Evolutionary conservation across 2,113 vertebrate species (phyloP).

Genomic region (Mus pahari): DNA sequence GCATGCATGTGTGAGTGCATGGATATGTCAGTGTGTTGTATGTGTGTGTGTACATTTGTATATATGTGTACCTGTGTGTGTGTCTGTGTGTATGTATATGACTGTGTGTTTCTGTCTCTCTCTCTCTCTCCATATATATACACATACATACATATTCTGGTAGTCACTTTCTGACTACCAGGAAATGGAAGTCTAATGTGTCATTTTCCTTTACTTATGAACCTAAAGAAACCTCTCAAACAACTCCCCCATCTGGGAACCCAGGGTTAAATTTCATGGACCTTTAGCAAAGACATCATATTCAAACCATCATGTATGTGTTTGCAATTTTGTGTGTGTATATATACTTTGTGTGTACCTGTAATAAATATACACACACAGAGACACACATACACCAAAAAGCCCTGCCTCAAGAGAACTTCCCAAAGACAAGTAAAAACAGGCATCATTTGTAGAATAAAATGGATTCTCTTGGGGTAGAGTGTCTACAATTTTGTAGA

Average conservation of each 20-base stretch:
- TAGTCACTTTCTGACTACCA: not conserved
- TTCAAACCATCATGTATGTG: not conserved
- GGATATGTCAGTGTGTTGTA: not conserved
- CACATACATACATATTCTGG: too few relatives aligned
- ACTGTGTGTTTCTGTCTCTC: not conserved
- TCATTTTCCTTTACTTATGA: not conserved
- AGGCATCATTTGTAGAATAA: not conserved
- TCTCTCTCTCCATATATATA: too few relatives aligned
- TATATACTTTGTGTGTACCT: not conserved
- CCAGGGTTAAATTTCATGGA: not conserved
- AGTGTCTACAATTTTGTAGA: not conserved
- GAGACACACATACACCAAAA: not conserved
- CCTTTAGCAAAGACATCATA: too few relatives aligned
- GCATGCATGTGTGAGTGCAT: not conserved
- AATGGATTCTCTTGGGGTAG: not conserved
- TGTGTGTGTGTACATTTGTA: not conserved
- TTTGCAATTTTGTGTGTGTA: not conserved
- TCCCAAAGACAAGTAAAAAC: not conserved
- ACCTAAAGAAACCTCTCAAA: not conserved
- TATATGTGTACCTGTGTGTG: not conserved
- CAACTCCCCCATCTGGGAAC: not conserved
- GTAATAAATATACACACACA: too few relatives aligned
- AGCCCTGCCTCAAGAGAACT: not conserved
- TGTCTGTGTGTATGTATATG: not conserved
- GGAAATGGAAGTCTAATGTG: not conserved